Base-by-base conservation (phyloP, 2,113 vertebrate genomes). In the Clupea harengus region DNA sequence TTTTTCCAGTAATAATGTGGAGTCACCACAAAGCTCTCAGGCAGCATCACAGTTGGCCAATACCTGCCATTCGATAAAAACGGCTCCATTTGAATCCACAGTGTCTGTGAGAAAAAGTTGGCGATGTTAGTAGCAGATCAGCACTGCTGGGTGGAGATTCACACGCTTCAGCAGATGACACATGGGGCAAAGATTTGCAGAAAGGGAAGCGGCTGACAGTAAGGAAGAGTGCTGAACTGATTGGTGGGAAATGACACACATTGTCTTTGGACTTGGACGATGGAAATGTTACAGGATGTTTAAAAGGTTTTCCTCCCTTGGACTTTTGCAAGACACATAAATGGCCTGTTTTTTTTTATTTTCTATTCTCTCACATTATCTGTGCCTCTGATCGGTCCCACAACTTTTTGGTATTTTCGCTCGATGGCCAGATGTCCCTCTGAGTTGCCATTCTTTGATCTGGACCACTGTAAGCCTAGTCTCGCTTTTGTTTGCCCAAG, bases 241-340 rank as follows among this genome's bases (percentile, higher is more conserved):
- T 32, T 11, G 5, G n/a, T 78, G 72, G 72, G 72, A 78, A 78
- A 32, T 78, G 32, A 78, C 72, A 39, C 72, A 78, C 22, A 22
- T 22, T 64, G 72, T 39, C 72, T 39, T 78, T 78, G 72, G 72
- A 75, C 67, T 2, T 13, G 67, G 25, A 78, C 32, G 15, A 11
- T 39, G 54, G 54, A 60, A 20, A 60, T 60, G 20, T 60, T 60
- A 78, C 72, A 78, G 72, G 72, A 78, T 78, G 72, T 78, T 78
- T 44, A 5, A 32, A 78, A 39, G 32, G 13, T 78, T 32, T 75
- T 78, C 72, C 72, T 78, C 32, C 39, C 25, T 15, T 11, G 10
- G 64, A 28, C 64, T 25, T 28, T 28, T 78, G 67, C 1, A 75
- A 3, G 72, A 75, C 25, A 75, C 3, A 32, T 32, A 57, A 57